These are phyloP conservation scores for Vulpes ferrilata DNA, from an alignment of 2,113 vertebrate species.

Conservation along the genomic window DNA sequence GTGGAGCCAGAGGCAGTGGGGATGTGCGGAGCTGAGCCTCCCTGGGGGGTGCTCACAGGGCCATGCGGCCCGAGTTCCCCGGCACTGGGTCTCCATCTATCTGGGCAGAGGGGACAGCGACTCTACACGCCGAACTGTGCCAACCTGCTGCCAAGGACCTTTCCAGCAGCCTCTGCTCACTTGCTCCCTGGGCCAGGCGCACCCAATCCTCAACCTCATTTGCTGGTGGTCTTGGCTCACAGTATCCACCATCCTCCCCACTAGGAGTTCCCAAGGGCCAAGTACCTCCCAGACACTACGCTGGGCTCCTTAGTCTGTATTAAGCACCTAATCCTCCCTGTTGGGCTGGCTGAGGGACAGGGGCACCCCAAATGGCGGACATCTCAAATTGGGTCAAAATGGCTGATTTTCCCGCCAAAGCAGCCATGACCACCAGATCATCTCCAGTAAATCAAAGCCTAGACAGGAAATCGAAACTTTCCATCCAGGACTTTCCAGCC, in stretches of 20 bases:
- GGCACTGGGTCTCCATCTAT: neutral
- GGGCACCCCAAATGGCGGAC: too few relatives aligned
- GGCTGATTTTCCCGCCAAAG: too few relatives aligned
- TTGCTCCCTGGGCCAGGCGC: neutral
- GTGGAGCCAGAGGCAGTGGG: neutral
- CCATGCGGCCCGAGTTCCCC: neutral
- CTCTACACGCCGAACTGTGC: accelerated
- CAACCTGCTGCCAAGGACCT: neutral
- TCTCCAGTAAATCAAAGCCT: too few relatives aligned
- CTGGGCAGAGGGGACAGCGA: neutral
- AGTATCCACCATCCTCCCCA: neutral
- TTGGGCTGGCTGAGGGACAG: too few relatives aligned
- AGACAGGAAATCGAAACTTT: too few relatives aligned
- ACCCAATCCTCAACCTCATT: neutral
- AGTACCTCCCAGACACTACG: neutral
- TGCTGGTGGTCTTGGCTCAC: accelerated
- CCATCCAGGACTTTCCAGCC: too few relatives aligned
- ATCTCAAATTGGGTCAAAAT: too few relatives aligned
- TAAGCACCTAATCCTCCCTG: neutral
- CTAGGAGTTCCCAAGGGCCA: too few relatives aligned
- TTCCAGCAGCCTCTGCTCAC: neutral
- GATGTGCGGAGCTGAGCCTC: too few relatives aligned
- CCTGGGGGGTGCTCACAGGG: neutral
- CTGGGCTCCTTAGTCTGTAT: neutral
- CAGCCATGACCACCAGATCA: too few relatives aligned